A percentile compares a stretch with the other conserved stretches of the same genome.
phyloP scores from a whole-genome alignment of 2,797 vertebrate species.

The Crocodylus rhombifer region DNA sequence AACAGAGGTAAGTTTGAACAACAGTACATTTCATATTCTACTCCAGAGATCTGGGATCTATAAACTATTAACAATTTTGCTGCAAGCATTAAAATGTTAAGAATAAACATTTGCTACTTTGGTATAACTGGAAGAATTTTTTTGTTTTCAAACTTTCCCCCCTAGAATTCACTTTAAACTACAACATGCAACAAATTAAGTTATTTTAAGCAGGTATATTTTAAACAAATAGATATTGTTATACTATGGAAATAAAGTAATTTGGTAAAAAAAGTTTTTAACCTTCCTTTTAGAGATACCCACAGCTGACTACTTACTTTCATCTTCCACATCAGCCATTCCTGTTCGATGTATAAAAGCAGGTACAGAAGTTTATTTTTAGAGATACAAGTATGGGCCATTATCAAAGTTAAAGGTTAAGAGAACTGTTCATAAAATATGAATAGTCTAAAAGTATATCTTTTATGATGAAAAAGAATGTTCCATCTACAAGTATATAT shows the following conservation, averaged over 20 bases:
- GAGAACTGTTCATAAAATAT: no score
- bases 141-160: background rate
- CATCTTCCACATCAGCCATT: background rate
- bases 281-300: background rate
- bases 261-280: background rate
- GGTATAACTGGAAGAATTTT: background rate
- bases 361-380: background rate
- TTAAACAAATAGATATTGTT: background rate
- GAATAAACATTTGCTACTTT: background rate
- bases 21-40: background rate
- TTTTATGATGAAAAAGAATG: background rate
- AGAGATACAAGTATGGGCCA: background rate
- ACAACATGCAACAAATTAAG: background rate
- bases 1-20: background rate
- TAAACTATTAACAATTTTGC: background rate
- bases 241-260: background rate
- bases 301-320: background rate
- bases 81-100: background rate
- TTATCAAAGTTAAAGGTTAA: background rate
- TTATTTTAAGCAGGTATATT: background rate
- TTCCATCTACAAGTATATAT: background rate
- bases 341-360: background rate
- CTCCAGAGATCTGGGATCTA: background rate
- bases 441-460: background rate
- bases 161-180: background rate